Conservation (phyloP, 2,888 invertebrate species). For the Chaetogeoica ovagalla region DNA sequence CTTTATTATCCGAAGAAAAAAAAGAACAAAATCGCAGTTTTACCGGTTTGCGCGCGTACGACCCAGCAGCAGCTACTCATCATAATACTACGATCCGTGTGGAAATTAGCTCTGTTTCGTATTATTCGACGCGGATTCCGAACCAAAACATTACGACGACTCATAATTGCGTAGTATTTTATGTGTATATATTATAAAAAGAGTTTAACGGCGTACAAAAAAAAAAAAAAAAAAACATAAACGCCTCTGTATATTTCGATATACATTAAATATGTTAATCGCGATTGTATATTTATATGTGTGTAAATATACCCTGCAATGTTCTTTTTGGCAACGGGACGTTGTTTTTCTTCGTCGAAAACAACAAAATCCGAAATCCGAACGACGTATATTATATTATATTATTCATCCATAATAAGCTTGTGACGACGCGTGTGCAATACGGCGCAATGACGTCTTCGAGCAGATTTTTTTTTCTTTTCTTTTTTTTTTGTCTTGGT, state of each 20-base stretch:
- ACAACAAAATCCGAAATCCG: constrained; percentile 1
- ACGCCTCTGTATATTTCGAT: neutral
- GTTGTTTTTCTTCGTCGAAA: constrained; percentile 13
- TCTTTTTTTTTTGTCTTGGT: too few relatives aligned
- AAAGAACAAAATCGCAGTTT: neutral
- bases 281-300: too few relatives aligned
- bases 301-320: neutral
- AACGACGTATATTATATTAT: neutral
- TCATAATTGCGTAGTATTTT: constrained; percentile 12
- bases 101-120: constrained; percentile 4
- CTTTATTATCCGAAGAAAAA: neutral
- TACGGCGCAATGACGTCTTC: neutral
- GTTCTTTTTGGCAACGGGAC: too few relatives aligned
- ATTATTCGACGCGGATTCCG: neutral
- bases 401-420: too few relatives aligned
- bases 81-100: too few relatives aligned
- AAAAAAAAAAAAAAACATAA: neutral
- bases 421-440: neutral
- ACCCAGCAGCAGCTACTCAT: too few relatives aligned
- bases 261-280: constrained; percentile 24
- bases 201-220: neutral
- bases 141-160: neutral
- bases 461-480: neutral
- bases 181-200: neutral
- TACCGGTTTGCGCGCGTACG: neutral